Base-by-base conservation (phyloP, 2,113 vertebrate species). In the Toxostoma redivivum region DNA sequence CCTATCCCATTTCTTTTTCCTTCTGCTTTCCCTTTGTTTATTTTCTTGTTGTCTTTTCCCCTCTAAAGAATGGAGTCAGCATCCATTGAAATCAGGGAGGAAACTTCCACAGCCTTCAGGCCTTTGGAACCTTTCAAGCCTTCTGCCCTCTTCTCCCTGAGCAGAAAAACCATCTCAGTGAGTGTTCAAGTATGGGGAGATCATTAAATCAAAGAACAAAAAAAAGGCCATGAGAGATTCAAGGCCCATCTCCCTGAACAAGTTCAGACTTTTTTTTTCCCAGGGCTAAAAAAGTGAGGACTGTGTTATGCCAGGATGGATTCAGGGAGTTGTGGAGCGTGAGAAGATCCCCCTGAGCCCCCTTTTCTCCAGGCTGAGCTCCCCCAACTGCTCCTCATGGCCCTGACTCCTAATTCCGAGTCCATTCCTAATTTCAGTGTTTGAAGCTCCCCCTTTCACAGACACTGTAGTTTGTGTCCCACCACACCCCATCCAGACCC, bases 381-480 rank as follows among this genome's bases (percentile, higher is more conserved):
- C 40, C 40, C 20, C 3, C 69, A 61, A n/a, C 78, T 37, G 14
- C 21, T 61, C 38, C 38, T 60, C 77, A 51, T 1, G 38, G n/a
- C 38, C 27, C 47, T 48, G n/a, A 27, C 62, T 48, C 56, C 40
- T 14, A 33, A 62, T 11, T 62, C 56, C 20, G 40, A 42, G 5
- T 11, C 27, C 42, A 67, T 21, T 60, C 62, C 66, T 31, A 7
- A 66, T 69, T 71, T 61, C 57, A 40, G 37, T 12, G 38, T 33
- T 38, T 42, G 58, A 30, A 76, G 53, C 40, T 30, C 44, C 23
- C 2, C 48, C 9, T 48, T 57, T 30, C 51, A 25, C 2, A 47
- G 30, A 12, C 7, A 0, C 17, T 14, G 0, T 0, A 2, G 7
- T 35, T 58, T 33, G 30, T 8, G 13, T 58, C 64, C 71, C 74